Percentiles rank a stretch among this genome's conserved stretches.
Conservation (phyloP, 2,113 vertebrate genomes). For the Pteropus alecto region DNA sequence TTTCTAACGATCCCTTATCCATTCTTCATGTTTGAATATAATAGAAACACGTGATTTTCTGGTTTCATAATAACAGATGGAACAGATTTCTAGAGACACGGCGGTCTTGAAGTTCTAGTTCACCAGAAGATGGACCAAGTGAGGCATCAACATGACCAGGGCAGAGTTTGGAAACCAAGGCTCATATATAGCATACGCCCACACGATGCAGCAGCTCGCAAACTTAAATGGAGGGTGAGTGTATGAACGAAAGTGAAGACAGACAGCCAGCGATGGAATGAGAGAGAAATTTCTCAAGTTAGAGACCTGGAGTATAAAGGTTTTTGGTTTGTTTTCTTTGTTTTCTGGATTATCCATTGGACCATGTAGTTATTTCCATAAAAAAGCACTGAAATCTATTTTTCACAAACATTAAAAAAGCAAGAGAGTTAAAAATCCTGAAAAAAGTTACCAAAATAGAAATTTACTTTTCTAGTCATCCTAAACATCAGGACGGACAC, state of each 20-base stretch:
- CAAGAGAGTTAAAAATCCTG: background rate
- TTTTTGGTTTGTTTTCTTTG: background rate
- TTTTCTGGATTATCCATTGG: background rate
- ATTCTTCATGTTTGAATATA: background rate
- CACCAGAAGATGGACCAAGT: background rate
- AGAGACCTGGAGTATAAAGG: background rate
- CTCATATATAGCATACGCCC: background rate
- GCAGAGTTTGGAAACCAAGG: background rate
- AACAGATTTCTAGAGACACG: background rate
- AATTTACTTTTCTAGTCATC: background rate
- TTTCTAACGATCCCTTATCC: background rate
- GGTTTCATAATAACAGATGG: background rate
- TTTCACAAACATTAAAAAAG: conserved; percentile 24
- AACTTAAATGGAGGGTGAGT: background rate
- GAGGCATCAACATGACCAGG: background rate
- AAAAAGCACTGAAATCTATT: background rate
- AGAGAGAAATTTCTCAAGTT: background rate
- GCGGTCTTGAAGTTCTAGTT: background rate
- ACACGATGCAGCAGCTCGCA: background rate
- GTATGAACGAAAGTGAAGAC: background rate
- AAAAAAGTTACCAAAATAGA: background rate
- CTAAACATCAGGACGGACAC: background rate
- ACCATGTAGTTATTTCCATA: background rate
- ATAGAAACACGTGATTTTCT: background rate
- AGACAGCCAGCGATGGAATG: background rate